These are phyloP conservation scores for Stigmatopora nigra DNA, from an alignment of 2,113 vertebrate species.

Conservation along the genomic window DNA sequence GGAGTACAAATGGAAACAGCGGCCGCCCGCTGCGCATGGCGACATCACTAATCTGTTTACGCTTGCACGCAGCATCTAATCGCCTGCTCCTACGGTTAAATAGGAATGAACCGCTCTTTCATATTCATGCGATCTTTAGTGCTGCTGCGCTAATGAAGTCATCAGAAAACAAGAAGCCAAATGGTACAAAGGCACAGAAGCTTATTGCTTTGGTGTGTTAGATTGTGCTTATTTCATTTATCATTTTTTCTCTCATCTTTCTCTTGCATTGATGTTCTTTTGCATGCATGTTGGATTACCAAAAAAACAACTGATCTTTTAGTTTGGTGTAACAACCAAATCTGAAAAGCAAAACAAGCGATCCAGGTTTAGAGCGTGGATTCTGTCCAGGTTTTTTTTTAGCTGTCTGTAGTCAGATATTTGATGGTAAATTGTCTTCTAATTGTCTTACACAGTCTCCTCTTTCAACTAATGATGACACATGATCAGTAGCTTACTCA, in stretches of 20 bases:
- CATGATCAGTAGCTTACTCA: too few species aligned
- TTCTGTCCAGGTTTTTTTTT: neutral
- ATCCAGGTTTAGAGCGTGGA: neutral
- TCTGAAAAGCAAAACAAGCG: neutral
- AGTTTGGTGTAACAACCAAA: neutral
- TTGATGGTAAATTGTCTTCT: too few species aligned
- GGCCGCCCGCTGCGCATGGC: neutral
- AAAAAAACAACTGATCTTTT: neutral
- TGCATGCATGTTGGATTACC: neutral
- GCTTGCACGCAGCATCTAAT: slow-evolving; percentile 13
- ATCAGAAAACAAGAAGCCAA: slow-evolving; percentile 21
- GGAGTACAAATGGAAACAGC: neutral
- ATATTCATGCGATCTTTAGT: slow-evolving; percentile 17
- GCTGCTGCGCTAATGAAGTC: slow-evolving; percentile 19
- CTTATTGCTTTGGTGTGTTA: neutral
- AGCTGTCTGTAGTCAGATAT: neutral
- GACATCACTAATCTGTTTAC: neutral
- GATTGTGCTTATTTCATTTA: neutral
- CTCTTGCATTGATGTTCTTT: neutral
- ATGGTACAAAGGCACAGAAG: slow-evolving; percentile 6
- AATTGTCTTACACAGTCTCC: too few species aligned
- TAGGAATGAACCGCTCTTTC: neutral
- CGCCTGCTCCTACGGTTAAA: slow-evolving; percentile 11
- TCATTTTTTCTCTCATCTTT: neutral
- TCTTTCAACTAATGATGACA: too few species aligned